Percentiles rank a stretch among this genome's conserved stretches.
These are phyloP conservation scores for Seira ritae DNA, from an alignment of 2,888 invertebrate genomes.

Conservation along the genomic window DNA sequence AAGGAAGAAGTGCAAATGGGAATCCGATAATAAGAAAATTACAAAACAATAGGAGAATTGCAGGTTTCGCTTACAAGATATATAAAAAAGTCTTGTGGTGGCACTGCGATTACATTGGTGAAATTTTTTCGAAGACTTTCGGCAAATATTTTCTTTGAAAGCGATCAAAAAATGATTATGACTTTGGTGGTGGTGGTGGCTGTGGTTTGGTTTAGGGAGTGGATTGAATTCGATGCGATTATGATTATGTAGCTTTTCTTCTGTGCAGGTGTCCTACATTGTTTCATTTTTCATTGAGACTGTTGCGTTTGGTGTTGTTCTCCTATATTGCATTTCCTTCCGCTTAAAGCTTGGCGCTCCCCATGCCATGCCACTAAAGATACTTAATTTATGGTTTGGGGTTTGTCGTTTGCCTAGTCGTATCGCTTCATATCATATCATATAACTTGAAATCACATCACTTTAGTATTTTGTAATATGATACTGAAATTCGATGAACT, in stretches of 20 bases:
- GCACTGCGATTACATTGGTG: constrained; percentile 19
- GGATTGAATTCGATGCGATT: background rate
- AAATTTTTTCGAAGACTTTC: constrained; percentile 43
- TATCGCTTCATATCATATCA: too few species aligned
- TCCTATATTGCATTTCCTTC: background rate
- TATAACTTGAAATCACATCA: too few species aligned
- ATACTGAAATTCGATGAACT: constrained; percentile 40
- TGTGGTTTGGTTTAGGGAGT: constrained; percentile 9
- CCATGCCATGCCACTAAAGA: background rate
- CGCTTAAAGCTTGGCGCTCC: background rate
- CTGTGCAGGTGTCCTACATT: constrained; percentile 8
- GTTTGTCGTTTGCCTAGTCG: background rate
- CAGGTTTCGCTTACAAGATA: background rate
- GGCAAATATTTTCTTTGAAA: constrained; percentile 57
- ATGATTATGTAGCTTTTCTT: background rate
- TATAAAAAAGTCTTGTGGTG: too few species aligned
- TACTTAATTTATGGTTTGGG: background rate
- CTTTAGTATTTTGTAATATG: constrained; percentile 32
- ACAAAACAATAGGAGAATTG: constrained; percentile 26
- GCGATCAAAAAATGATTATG: constrained; percentile 30
- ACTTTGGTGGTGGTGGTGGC: constrained; percentile 17
- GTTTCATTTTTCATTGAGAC: background rate
- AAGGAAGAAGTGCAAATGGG: constrained; percentile 45
- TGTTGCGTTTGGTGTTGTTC: background rate
- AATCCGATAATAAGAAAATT: constrained; percentile 51